phyloP scores from a whole-genome alignment of 2,113 vertebrate genomes.

The Nyctibius bracteatus region DNA sequence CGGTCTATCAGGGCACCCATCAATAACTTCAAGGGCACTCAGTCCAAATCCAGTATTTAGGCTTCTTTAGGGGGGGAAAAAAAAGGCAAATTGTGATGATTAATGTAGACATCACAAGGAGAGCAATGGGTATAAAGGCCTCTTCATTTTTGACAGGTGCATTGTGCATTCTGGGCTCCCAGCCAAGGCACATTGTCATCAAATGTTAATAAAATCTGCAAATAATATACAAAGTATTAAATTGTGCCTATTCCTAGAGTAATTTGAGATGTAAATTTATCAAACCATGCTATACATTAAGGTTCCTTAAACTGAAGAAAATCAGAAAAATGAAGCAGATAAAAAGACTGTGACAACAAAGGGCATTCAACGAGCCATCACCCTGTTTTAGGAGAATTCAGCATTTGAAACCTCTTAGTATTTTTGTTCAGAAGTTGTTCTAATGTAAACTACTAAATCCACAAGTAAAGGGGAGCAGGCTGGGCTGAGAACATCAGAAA shows the following conservation, averaged over 20 bases:
- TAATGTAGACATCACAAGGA: background rate
- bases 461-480: background rate
- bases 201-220: slow-evolving; percentile 62
- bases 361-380: background rate
- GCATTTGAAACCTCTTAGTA: background rate
- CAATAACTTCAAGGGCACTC: background rate
- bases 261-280: slow-evolving; percentile 38
- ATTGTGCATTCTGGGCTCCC: slow-evolving; percentile 18
- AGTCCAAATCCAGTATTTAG: background rate
- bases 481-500: background rate
- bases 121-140: slow-evolving; percentile 48
- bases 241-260: slow-evolving; percentile 14
- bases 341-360: background rate
- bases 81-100: background rate
- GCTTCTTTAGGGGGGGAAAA: background rate
- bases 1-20: background rate
- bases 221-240: slow-evolving; percentile 43
- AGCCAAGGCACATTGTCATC: slow-evolving; percentile 59
- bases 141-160: slow-evolving; percentile 72
- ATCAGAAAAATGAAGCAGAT: background rate
- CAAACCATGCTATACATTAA: background rate
- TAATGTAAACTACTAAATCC: background rate
- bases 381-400: background rate
- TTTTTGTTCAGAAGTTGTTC: background rate
- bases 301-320: background rate